phyloP scores from a whole-genome alignment of 2,797 vertebrate genomes.

The Tadarida brasiliensis region DNA sequence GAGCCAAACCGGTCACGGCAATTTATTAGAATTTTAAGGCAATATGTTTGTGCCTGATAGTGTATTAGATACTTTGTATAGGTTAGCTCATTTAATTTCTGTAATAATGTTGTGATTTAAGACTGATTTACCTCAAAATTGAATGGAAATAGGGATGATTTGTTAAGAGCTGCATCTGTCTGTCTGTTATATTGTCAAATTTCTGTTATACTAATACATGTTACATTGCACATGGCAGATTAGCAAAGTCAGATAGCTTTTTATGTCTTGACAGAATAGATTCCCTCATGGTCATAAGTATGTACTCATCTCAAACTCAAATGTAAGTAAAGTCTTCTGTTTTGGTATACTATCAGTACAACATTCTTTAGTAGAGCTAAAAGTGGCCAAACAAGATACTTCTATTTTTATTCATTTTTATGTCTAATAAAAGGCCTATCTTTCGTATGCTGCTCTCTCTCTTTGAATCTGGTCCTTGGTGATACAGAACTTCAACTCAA shows the following conservation, averaged over 20 bases:
- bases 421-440: background rate
- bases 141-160: conserved; percentile 43
- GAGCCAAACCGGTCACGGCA: background rate
- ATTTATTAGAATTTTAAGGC: background rate
- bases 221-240: background rate
- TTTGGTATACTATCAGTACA: background rate
- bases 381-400: background rate
- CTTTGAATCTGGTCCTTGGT: conserved; percentile 29
- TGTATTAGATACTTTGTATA: background rate
- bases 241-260: background rate
- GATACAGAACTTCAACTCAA: conserved; percentile 2
- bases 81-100: background rate
- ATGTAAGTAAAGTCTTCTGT: background rate
- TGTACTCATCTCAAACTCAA: background rate
- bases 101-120: background rate
- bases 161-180: background rate
- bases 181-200: background rate
- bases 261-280: background rate
- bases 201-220: background rate
- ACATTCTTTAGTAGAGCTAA: background rate
- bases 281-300: background rate
- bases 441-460: background rate
- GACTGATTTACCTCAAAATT: background rate
- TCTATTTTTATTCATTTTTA: conserved; percentile 2
- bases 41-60: background rate